Evolutionary conservation across 2,888 invertebrate genomes (phyloP).

Genomic region (Trachelus troglodyta): DNA sequence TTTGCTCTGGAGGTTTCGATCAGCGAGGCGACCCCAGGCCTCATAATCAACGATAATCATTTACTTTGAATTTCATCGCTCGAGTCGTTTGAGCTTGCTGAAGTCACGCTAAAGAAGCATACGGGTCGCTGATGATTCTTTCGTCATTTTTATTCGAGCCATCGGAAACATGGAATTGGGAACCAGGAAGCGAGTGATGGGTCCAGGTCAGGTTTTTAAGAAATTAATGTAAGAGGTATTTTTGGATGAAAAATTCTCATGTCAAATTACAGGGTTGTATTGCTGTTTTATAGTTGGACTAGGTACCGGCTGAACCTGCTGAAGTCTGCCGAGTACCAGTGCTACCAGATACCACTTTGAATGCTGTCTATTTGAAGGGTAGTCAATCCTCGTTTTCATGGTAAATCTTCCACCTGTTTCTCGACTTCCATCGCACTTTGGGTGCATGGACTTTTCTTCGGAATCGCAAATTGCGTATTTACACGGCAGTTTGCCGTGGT

Average conservation of each 20-base stretch:
- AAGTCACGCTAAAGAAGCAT: neutral
- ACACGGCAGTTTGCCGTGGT: slow-evolving; percentile 37
- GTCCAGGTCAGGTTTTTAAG: neutral
- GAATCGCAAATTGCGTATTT: slow-evolving; percentile 45
- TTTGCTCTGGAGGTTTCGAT: neutral
- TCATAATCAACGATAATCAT: slow-evolving; percentile 4
- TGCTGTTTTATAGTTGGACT: no score
- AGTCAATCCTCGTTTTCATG: neutral
- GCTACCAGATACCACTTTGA: neutral
- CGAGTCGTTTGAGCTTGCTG: neutral
- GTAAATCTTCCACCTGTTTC: slow-evolving; percentile 35
- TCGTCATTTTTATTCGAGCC: neutral
- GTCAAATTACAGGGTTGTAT: neutral
- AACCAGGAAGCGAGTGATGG: neutral
- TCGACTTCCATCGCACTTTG: slow-evolving; percentile 14
- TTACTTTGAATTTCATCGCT: neutral
- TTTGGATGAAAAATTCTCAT: neutral
- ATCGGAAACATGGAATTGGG: neutral
- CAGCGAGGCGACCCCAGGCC: neutral
- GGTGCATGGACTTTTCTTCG: slow-evolving; percentile 10
- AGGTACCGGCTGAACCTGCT: neutral
- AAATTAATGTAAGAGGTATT: neutral
- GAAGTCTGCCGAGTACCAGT: neutral
- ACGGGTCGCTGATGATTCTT: neutral
- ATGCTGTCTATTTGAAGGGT: neutral